Evolutionary conservation across 2,797 vertebrate species (phyloP).

Genomic region (Sardinella longiceps): DNA sequence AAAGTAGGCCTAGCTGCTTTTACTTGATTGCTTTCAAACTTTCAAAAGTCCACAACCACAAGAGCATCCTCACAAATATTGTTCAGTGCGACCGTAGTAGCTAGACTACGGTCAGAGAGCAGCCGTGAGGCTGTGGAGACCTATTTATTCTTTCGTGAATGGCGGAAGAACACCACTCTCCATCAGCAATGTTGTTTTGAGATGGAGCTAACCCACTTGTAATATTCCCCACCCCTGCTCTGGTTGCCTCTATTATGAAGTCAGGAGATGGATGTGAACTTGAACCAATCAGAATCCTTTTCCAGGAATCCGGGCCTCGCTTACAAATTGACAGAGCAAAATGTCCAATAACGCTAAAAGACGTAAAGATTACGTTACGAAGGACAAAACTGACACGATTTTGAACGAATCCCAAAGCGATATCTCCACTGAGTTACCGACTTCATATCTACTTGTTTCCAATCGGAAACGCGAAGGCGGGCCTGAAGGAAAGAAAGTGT

Average conservation of each 20-base stretch:
- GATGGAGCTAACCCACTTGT: constrained; percentile 38
- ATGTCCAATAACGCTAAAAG: constrained; percentile 40
- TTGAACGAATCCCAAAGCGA: constrained; percentile 31
- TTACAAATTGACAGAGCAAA: constrained; percentile 9
- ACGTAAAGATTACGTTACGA: constrained; percentile 42
- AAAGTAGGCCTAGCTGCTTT: background rate
- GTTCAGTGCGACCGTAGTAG: background rate
- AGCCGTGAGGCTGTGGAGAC: background rate
- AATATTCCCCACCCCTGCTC: constrained; percentile 35
- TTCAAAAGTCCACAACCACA: background rate
- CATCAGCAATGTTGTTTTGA: constrained; percentile 31
- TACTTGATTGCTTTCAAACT: background rate
- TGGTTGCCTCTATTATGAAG: constrained; percentile 33
- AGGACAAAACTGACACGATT: constrained; percentile 37
- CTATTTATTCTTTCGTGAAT: constrained; percentile 47
- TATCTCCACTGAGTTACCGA: background rate
- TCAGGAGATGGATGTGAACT: constrained; percentile 38
- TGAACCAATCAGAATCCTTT: constrained; percentile 41
- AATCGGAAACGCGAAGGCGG: constrained; percentile 49
- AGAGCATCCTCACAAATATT: background rate
- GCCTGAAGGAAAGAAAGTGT: constrained; percentile 46
- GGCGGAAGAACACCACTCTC: constrained; percentile 47
- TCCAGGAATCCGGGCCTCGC: constrained; percentile 35
- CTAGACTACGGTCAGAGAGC: background rate
- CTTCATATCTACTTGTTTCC: constrained; percentile 25